phyloP scores from a whole-genome alignment of 2,113 vertebrate genomes.

The Mus musculus region GRCm39 chr5:143936001-143936500 shows the following conservation, averaged over 20 bases:
- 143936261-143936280: background rate
- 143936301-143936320: background rate
- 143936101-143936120: background rate
- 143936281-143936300: background rate
- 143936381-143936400: background rate
- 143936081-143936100: background rate
- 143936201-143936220: background rate
- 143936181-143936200: background rate
- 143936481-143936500: background rate
- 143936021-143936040: background rate
- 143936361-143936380: background rate
- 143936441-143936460: background rate
- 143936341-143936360: background rate
- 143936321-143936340: background rate
- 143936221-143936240: background rate
- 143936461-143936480: background rate
- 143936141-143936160: background rate
- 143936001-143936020: background rate
- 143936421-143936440: background rate
- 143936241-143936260: background rate
- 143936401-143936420: background rate
- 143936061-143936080: background rate
- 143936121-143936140: accelerated
- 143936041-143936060: background rate
- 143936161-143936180: background rate